A percentile compares a stretch with the other conserved stretches of the same genome.
Conservation (phyloP, 2,888 invertebrate genomes). For the Metopia argyrocephala region DNA sequence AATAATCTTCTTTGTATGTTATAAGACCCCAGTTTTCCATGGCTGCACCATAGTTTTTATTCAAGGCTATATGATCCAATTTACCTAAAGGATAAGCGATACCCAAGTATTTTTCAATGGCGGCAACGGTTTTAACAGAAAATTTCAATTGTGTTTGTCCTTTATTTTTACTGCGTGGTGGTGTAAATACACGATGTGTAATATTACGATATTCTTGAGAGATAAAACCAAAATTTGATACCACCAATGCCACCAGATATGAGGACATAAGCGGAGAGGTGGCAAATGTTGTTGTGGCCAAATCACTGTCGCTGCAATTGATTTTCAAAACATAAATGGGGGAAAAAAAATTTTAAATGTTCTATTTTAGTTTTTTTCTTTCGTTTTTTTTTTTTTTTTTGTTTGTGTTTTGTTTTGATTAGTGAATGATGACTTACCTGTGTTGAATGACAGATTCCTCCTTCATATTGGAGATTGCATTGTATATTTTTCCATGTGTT, state of each 20-base stretch:
- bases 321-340: not conserved
- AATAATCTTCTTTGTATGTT: conserved; percentile 80
- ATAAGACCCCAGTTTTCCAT: conserved; percentile 98
- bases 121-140: conserved; percentile 70
- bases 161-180: conserved; percentile 68
- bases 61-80: conserved; percentile 92
- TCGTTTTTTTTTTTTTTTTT: too few relatives aligned
- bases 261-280: conserved; percentile 85
- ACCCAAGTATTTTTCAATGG: conserved; percentile 84
- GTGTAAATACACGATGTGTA: conserved; percentile 74
- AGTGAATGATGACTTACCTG: conserved; percentile 65
- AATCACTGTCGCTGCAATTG: conserved; percentile 56
- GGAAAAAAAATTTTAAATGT: not conserved
- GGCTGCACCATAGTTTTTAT: conserved; percentile 89
- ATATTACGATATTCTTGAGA: conserved; percentile 76
- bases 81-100: conserved; percentile 88
- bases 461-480: conserved; percentile 77
- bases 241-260: conserved; percentile 90
- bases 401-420: not conserved
- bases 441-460: conserved; percentile 62
- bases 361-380: too few relatives aligned
- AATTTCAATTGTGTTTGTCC: conserved; percentile 72
- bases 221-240: conserved; percentile 81
- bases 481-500: conserved; percentile 79
- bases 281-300: conserved; percentile 78